Base-by-base conservation (phyloP, 2,113 vertebrate genomes). In the Heterotis niloticus region DNA sequence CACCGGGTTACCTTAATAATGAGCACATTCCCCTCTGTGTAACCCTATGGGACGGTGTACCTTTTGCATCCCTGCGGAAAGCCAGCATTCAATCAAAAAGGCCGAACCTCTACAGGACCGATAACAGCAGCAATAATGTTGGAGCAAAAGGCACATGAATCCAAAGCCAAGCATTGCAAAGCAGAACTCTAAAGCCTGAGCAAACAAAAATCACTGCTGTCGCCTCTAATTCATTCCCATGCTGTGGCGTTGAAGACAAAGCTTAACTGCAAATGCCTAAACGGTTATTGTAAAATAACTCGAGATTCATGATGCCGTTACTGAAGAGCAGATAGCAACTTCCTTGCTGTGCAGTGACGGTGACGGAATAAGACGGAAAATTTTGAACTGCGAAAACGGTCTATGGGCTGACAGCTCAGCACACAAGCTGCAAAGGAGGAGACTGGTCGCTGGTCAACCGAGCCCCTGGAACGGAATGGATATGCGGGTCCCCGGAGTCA, bases 131-230 rank as follows among this genome's bases (percentile, higher is more conserved):
- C n/a, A 56, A 14, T 23, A 0, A 73, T 24, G 20, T 57, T 52
- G n/a, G 24, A 13, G 54, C 51, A 24, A 73, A 44, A 26, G 18
- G 51, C 68, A 23, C 29, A 44, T 7, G 34, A 44, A 2, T 44
- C 34, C n/a, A n/a, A n/a, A 62, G 5, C 28, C n/a, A 52, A 54
- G 44, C 44, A 14, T n/a, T 24, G 20, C 28, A 51, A 56, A 64
- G 24, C 64, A 26, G 52, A 29, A 20, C 26, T 13, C 44, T 23
- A 51, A 76, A 24, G 17, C 56, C 13, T 69, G 72, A 65, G 51
- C 74, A 80, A 68, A 57, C 23, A 14, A 24, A 69, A 26, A 80
- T 80, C 56, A 62, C n/a, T 4, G 24, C 79, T 68, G 64, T 80
- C 26, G 62, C 29, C 68, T 69, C 73, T 57, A 13, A 51, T 68